These are phyloP conservation scores for Stomorhina lunata DNA, from an alignment of 2,888 invertebrate genomes.

Conservation along the genomic window DNA sequence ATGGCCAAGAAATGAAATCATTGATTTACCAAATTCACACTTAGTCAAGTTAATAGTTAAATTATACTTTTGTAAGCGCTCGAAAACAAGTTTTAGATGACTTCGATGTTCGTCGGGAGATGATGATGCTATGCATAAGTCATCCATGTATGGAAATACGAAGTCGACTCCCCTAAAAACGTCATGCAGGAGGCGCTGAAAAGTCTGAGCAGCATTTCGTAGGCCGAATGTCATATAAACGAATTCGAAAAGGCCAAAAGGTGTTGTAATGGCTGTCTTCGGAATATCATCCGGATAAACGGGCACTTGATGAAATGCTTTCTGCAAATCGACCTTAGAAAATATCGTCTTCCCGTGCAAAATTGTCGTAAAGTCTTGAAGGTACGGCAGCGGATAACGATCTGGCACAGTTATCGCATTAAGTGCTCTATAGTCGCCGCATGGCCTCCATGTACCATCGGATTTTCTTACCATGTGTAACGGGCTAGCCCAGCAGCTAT, in stretches of 20 bases:
- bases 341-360: slow-evolving; percentile 25
- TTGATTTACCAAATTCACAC: slow-evolving; percentile 46
- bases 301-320: slow-evolving; percentile 39
- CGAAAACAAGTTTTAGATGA: slow-evolving; percentile 40
- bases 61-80: slow-evolving; percentile 20
- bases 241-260: slow-evolving; percentile 47
- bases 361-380: slow-evolving; percentile 27
- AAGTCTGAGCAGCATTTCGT: slow-evolving; percentile 25
- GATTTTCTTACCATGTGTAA: slow-evolving; percentile 72
- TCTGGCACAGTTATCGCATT: slow-evolving; percentile 32
- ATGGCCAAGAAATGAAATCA: slow-evolving; percentile 25
- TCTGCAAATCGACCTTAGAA: slow-evolving; percentile 45
- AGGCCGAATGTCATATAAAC: slow-evolving; percentile 9
- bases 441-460: slow-evolving; percentile 42
- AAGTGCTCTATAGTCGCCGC: slow-evolving; percentile 59
- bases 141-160: slow-evolving; percentile 48
- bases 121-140: slow-evolving; percentile 42
- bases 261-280: slow-evolving; percentile 41
- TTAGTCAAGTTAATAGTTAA: slow-evolving; percentile 53
- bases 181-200: slow-evolving; percentile 19
- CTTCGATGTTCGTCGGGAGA: slow-evolving; percentile 27
- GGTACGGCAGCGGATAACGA: slow-evolving; percentile 22
- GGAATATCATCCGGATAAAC: slow-evolving; percentile 30
- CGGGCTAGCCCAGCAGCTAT: slow-evolving; percentile 77
- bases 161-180: slow-evolving; percentile 24